phyloP scores from a whole-genome alignment of 2,888 invertebrate species.

The Amiota mariae region DNA sequence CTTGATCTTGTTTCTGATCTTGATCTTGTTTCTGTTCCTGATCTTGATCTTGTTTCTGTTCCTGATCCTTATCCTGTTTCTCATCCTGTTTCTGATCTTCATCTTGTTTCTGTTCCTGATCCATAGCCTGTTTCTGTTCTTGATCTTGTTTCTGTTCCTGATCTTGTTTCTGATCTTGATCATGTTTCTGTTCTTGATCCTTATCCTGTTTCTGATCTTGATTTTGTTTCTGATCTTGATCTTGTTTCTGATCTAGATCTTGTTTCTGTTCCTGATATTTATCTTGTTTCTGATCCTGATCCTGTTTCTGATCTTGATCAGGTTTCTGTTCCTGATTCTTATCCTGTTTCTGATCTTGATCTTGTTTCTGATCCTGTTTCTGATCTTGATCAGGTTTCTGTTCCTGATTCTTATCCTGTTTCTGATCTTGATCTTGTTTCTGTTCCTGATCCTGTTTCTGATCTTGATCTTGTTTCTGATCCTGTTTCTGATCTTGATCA shows the following conservation, averaged over 20 bases:
- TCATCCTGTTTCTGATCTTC: constrained; percentile 22
- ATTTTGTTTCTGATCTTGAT: constrained; percentile 17
- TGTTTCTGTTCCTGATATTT: too few species aligned
- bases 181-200: constrained; percentile 19
- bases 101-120: constrained; percentile 20
- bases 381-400: too few species aligned
- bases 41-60: constrained; percentile 26
- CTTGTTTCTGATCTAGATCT: constrained; percentile 26
- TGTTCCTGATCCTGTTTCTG: constrained; percentile 19
- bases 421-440: not conserved
- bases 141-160: too few species aligned
- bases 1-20: constrained; percentile 20
- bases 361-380: constrained; percentile 21
- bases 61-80: not conserved
- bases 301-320: constrained; percentile 26
- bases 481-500: not conserved
- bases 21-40: too few species aligned
- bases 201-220: constrained; percentile 20
- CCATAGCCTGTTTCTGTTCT: constrained; percentile 23
- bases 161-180: constrained; percentile 20
- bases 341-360: too few species aligned
- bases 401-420: constrained; percentile 24
- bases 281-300: constrained; percentile 20
- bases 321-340: not conserved
- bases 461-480: constrained; percentile 26